A percentile compares a stretch with the other conserved stretches of the same genome.
Evolutionary conservation across 2,888 invertebrate genomes (phyloP).

Genomic region (Alloplasta piceator): DNA sequence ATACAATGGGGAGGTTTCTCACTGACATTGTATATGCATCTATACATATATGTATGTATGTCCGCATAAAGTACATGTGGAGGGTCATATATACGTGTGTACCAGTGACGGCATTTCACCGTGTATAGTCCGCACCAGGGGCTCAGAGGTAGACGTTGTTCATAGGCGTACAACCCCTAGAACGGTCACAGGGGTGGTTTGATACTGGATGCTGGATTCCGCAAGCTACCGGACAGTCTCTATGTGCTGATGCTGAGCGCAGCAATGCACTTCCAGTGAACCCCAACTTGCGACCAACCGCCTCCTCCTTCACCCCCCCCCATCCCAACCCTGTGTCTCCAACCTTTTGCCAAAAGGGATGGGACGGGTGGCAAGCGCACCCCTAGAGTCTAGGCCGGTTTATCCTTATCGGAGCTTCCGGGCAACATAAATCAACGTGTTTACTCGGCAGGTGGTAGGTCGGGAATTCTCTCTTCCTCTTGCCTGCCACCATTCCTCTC

Average conservation of each 20-base stretch:
- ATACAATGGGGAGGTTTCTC: slow-evolving; percentile 63
- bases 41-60: slow-evolving; percentile 1
- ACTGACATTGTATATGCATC: not conserved
- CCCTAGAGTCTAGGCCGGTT: slow-evolving; percentile 69
- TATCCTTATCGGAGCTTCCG: slow-evolving; percentile 78
- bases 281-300: not conserved
- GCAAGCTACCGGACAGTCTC: slow-evolving; percentile 26
- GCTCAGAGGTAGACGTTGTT: not conserved
- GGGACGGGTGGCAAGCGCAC: slow-evolving; percentile 28
- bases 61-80: slow-evolving; percentile 10
- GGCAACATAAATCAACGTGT: slow-evolving; percentile 80
- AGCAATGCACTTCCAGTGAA: slow-evolving; percentile 66
- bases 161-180: not conserved
- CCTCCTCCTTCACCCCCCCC: too few relatives aligned
- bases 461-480: slow-evolving; percentile 50
- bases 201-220: slow-evolving; percentile 23
- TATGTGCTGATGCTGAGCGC: slow-evolving; percentile 68
- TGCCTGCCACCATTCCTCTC: not conserved
- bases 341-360: slow-evolving; percentile 2
- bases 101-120: not conserved
- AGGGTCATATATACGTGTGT: not conserved
- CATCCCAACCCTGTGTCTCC: slow-evolving; percentile 18
- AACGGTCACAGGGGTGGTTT: slow-evolving; percentile 22
- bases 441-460: slow-evolving; percentile 73
- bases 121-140: too few relatives aligned